Conservation (phyloP, 2,797 vertebrate genomes). For the Arrhamphus sclerolepis region DNA sequence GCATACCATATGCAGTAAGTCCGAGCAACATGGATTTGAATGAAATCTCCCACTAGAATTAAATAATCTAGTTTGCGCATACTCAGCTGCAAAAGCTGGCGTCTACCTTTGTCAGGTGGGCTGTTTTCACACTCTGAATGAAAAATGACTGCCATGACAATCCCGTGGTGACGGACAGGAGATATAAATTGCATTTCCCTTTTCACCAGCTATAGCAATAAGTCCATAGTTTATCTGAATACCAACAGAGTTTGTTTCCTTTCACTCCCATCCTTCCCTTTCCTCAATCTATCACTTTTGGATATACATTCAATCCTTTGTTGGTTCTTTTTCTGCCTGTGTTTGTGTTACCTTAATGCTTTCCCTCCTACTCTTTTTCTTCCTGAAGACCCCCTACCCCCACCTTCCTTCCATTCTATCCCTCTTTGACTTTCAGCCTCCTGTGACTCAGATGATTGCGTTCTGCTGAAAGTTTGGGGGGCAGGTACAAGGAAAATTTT, state of each 20-base stretch:
- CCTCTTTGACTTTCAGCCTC: slow-evolving; percentile 8
- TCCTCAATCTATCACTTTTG: slow-evolving; percentile 64
- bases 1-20: slow-evolving; percentile 2
- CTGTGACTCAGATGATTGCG: slow-evolving; percentile 57
- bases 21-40: background rate
- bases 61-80: slow-evolving; percentile 19
- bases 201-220: slow-evolving; percentile 50
- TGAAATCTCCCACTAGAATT: slow-evolving; percentile 25
- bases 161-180: slow-evolving; percentile 50
- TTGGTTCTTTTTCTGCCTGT: slow-evolving; percentile 39
- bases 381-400: background rate
- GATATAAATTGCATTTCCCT: slow-evolving; percentile 61
- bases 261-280: slow-evolving; percentile 3
- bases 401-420: background rate
- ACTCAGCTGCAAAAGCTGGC: slow-evolving; percentile 49
- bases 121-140: slow-evolving; percentile 54
- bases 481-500: slow-evolving; percentile 54
- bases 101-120: slow-evolving; percentile 52
- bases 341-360: slow-evolving; percentile 29
- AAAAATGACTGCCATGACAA: slow-evolving; percentile 58
- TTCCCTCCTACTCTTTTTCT: slow-evolving; percentile 11
- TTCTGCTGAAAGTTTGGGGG: slow-evolving; percentile 63
- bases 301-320: slow-evolving; percentile 35
- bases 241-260: slow-evolving; percentile 41
- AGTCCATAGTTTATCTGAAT: slow-evolving; percentile 50